Base-by-base conservation (phyloP, 1,140 invertebrate genomes). In the Neodiprion virginianus region DNA sequence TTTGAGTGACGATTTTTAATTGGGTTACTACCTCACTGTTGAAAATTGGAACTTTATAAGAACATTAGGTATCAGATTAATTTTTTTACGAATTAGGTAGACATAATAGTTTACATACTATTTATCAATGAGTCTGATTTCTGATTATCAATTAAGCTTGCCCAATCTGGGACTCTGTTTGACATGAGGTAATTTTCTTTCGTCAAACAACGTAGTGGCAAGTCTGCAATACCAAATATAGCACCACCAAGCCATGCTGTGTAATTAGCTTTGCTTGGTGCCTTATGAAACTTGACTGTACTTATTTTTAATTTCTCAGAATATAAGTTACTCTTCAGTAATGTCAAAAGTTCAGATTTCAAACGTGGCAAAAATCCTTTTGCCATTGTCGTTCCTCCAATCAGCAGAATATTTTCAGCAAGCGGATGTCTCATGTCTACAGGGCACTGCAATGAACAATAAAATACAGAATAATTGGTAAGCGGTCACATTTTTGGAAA, bases 221-320 rank as follows among this genome's bases (percentile, higher is more conserved):
- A 91, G 88, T 98, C 96, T 8, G 96, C 94, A 9, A 94, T 93
- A 7, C 95, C 95, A 85, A 95, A 94, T 76, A 98, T 92, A 14
- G 96, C 93, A 72, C 95, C 95, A 84, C 96, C 96, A 11, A 97
- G 86, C 96, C 96, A 97, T 47, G 93, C 91, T 8, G 93, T 92
- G 83, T 94, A 97, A 88, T 98, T 98, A 71, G 94, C 92, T 83
- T 95, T 95, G 65, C 92, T 92, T 8, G 96, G 95, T 23, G 93
- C 88, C 12, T 89, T 89, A 82, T 96, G 95, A 82, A 97, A 95
- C 83, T 93, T 93, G 79, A 96, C 94, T n/a, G 85, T 89, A 75
- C 91, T 88, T 14, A 95, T 83, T 78, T 91, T 91, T 23, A 96
- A 87, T 76, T 91, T 90, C 0, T 91, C 86, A 10, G 89, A 88